Conservation (phyloP, 2,888 invertebrate genomes). For the Priocnemis perturbator region DNA sequence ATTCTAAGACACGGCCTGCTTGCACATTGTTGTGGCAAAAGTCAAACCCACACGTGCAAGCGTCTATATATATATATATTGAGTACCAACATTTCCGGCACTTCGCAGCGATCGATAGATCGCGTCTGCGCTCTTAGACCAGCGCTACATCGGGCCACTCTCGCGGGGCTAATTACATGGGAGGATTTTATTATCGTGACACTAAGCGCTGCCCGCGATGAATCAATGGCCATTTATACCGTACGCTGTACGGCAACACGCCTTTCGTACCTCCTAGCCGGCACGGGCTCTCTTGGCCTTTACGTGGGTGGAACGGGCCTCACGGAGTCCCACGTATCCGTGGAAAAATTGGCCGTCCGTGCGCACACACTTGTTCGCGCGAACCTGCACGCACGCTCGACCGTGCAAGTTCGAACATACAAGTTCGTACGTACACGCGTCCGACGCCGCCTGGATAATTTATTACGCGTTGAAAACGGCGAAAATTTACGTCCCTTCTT, state of each 20-base stretch:
- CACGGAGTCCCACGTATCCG: conserved; percentile 3
- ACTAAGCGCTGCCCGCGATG: conserved; percentile 24
- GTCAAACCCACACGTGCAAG: background rate
- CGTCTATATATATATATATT: conserved; percentile 11
- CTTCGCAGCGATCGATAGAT: conserved; percentile 23
- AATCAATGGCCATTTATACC: conserved; percentile 31
- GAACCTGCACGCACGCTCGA: too few relatives aligned
- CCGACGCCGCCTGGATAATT: background rate
- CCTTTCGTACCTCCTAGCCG: conserved; percentile 26
- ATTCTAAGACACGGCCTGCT: too few relatives aligned
- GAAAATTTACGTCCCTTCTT: conserved; percentile 43
- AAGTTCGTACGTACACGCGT: background rate
- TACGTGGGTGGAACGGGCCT: conserved; percentile 4
- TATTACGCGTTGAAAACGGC: conserved; percentile 23
- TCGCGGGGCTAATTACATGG: conserved; percentile 29
- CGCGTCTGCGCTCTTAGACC: conserved; percentile 19
- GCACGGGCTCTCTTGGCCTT: background rate
- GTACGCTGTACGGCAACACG: conserved; percentile 6
- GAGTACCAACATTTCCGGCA: conserved; percentile 38
- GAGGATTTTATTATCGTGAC: conserved; percentile 35
- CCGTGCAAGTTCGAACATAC: too few relatives aligned
- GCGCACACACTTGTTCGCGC: too few relatives aligned
- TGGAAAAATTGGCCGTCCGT: background rate
- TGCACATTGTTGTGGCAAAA: conserved; percentile 10
- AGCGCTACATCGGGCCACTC: conserved; percentile 13